phyloP scores from a whole-genome alignment of 2,888 invertebrate genomes.

The Biston stratarius region DNA sequence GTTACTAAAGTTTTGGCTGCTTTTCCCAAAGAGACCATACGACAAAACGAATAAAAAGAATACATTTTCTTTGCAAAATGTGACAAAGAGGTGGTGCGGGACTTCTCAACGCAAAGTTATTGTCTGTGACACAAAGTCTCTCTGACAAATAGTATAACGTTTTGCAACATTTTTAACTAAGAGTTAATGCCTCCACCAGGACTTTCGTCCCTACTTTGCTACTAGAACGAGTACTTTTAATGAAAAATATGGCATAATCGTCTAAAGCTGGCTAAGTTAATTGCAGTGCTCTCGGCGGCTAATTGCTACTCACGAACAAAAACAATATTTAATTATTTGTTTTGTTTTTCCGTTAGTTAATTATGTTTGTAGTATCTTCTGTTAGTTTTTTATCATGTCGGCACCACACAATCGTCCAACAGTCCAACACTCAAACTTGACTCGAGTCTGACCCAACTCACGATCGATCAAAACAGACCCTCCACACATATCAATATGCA shows the following conservation, averaged over 20 bases:
- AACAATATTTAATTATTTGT: conserved; percentile 29
- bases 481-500: no score
- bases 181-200: conserved; percentile 61
- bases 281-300: conserved; percentile 14
- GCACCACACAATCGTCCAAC: no score
- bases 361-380: conserved; percentile 31
- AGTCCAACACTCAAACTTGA: no score
- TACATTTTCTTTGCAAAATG: conserved; percentile 77
- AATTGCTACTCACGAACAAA: conserved; percentile 25
- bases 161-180: conserved; percentile 75
- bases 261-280: conserved; percentile 17
- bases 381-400: conserved; percentile 24
- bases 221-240: conserved; percentile 17
- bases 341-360: conserved; percentile 33
- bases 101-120: conserved; percentile 79
- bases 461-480: no score
- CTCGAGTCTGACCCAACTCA: no score
- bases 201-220: conserved; percentile 42
- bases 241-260: conserved; percentile 18
- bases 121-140: conserved; percentile 77
- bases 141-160: conserved; percentile 77
- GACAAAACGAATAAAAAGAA: conserved; percentile 72
- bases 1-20: conserved; percentile 26
- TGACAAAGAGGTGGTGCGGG: conserved; percentile 79
- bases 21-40: conserved; percentile 49